Conservation (phyloP, 2,113 vertebrate species). For the Deroptyus accipitrinus region DNA sequence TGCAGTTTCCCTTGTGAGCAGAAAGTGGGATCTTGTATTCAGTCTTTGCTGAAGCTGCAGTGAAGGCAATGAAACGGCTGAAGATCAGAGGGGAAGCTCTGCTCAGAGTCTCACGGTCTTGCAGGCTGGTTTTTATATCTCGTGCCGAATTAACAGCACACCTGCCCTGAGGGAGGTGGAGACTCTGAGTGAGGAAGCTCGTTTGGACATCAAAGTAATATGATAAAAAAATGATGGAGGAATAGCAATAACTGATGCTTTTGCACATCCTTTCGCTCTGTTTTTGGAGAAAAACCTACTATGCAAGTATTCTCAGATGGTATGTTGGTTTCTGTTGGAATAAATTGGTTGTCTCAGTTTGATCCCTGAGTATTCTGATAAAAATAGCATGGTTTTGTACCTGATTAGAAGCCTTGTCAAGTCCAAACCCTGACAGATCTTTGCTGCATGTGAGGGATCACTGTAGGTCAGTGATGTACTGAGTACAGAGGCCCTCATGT, state of each 20-base stretch:
- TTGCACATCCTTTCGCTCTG: fast-evolving
- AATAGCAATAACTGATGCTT: neutral
- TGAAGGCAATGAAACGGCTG: neutral
- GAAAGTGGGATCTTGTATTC: neutral
- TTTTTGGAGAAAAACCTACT: neutral
- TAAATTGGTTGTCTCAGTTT: neutral
- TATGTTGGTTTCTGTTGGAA: neutral
- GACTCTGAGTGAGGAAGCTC: neutral
- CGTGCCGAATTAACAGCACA: neutral
- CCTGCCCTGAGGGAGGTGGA: neutral
- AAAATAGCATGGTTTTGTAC: neutral
- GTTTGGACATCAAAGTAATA: neutral
- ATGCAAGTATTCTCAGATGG: neutral
- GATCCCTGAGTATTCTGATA: neutral
- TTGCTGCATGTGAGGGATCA: neutral
- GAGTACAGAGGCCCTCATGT: neutral
- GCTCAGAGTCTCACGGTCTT: fast-evolving
- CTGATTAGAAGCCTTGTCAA: neutral
- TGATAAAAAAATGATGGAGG: neutral
- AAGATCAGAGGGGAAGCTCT: neutral
- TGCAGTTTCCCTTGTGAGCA: neutral
- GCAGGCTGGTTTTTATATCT: neutral
- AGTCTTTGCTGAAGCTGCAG: neutral
- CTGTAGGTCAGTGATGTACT: neutral
- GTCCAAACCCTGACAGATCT: neutral